Evolutionary conservation across 2,888 invertebrate species (phyloP), one percentile per base, ranked within the genome.

Genomic region (Dasypolia templi): DNA sequence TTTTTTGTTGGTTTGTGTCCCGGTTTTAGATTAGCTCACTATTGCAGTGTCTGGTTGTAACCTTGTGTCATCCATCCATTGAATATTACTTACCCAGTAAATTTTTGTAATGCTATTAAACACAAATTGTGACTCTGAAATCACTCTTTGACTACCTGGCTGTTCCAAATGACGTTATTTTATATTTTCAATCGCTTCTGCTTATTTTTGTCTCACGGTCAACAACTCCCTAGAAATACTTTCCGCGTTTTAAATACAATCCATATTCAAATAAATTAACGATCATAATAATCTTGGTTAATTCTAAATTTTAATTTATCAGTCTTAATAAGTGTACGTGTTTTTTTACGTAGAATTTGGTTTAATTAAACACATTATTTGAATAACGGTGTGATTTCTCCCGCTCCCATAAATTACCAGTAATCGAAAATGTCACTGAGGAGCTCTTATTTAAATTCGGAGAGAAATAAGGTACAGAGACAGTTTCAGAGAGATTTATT

Each of bases 351-450:
- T 29, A 5, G 51, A 63, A 49, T 42, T 68, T 32, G 19, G 32
- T 32, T 44, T 67, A 32, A 67, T 32, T 26, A 44, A 19, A 14
- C 14, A 68, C n/a, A 68, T 44, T 68, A 5, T 63, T 4, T 22
- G 22, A 9, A 26, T 5, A 68, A 44, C 32, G 9, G 14, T 67
- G 35, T 9, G n/a, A 14, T 46, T 29, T 46, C 3, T 56, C 3
- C 22, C 12, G 26, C 35, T 19, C 29, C 29, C 26, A 56, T 73
- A 22, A 35, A 56, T 55, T 46, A 44, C 44, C 17, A 22, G 35
- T 71, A 55, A 55, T 46, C 35, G 5, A 46, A 72, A 56, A 46
- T 74, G 29, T 46, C 35, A 73, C 35, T n/a, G 55, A n/a, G 2
- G n/a, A 29, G 12, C 29, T 17, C 5, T 32, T 55, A 6, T 53